Evolutionary conservation across 2,113 vertebrate genomes (phyloP).

Genomic region (Halichoerus grypus): DNA sequence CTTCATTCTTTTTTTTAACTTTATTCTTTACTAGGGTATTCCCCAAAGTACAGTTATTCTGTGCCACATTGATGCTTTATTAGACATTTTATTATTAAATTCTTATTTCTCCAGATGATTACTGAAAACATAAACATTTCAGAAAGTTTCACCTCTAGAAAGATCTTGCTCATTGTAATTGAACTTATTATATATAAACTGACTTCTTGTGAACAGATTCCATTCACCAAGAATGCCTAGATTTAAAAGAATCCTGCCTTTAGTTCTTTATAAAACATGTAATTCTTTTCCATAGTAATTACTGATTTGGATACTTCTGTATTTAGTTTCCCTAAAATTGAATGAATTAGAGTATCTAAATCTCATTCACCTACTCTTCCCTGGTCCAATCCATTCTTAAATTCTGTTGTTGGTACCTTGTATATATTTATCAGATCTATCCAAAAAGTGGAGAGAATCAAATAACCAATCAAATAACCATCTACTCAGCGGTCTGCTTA

Average conservation of each 20-base stretch:
- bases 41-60: conserved; percentile 57
- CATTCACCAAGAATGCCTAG: background rate
- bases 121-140: conserved; percentile 9
- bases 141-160: conserved; percentile 33
- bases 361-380: background rate
- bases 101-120: conserved; percentile 32
- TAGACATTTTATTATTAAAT: conserved; percentile 52
- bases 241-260: background rate
- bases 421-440: background rate
- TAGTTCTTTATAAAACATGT: background rate
- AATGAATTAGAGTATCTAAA: background rate
- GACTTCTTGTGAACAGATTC: background rate
- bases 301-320: background rate
- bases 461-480: background rate
- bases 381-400: background rate
- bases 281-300: background rate
- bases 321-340: conserved; percentile 13
- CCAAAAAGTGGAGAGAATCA: background rate
- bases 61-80: background rate
- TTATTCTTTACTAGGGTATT: conserved; percentile 48
- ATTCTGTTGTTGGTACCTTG: background rate
- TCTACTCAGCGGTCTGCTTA: background rate
- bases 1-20: conserved; percentile 42
- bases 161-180: background rate
- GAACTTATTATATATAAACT: background rate